Percentiles rank a stretch among this genome's conserved stretches.
These are phyloP conservation scores for Dromas ardeola DNA, from an alignment of 2,113 vertebrate species.

Conservation along the genomic window DNA sequence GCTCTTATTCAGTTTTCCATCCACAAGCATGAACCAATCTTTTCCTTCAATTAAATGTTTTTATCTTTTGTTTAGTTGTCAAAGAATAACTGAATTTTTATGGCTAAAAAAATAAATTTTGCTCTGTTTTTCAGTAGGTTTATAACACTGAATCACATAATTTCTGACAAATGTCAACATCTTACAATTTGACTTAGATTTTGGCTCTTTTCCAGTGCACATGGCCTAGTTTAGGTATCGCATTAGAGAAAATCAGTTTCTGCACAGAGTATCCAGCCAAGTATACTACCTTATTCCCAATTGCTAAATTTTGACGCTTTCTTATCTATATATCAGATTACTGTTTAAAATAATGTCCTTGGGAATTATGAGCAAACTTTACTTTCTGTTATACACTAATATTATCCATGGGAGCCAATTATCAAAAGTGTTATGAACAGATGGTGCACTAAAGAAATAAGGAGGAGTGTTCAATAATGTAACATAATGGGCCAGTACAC, in stretches of 20 bases:
- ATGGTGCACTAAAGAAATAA: slow-evolving; percentile 19
- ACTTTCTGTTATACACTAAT: slow-evolving; percentile 32
- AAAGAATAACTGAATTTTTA: neutral
- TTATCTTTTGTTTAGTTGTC: neutral
- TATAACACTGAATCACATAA: neutral
- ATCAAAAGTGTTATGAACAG: slow-evolving; percentile 47
- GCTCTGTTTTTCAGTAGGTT: neutral
- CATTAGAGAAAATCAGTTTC: neutral
- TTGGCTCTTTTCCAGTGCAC: slow-evolving; percentile 1
- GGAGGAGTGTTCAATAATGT: neutral
- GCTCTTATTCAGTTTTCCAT: neutral
- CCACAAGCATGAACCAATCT: neutral
- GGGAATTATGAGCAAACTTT: slow-evolving; percentile 55
- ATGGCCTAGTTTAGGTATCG: neutral
- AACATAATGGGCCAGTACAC: neutral
- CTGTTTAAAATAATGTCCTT: slow-evolving; percentile 31
- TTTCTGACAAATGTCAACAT: neutral
- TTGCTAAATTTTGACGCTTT: neutral
- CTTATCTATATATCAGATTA: slow-evolving; percentile 2
- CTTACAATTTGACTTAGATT: neutral
- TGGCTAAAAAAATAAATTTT: neutral
- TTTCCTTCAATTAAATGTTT: neutral
- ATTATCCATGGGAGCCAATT: slow-evolving; percentile 20
- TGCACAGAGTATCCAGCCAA: neutral
- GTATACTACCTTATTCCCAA: neutral